Conservation (phyloP, 2,888 invertebrate genomes). For the Dichetophora obliterata region DNA sequence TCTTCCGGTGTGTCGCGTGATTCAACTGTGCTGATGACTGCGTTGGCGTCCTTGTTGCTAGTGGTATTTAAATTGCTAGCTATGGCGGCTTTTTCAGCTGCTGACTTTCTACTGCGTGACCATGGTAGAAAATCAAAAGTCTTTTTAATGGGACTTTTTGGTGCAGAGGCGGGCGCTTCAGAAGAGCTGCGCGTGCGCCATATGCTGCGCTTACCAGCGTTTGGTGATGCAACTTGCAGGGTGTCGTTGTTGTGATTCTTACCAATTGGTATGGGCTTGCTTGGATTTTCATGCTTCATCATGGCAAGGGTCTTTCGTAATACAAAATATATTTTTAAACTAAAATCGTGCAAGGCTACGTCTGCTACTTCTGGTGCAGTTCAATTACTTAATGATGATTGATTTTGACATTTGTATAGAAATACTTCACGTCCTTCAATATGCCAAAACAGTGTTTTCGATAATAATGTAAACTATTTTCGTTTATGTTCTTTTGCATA, state of each 20-base stretch:
- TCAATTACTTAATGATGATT: neutral
- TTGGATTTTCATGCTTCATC: slow-evolving; percentile 60
- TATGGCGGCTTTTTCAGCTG: slow-evolving; percentile 10
- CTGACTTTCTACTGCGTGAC: slow-evolving; percentile 60
- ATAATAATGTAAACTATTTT: neutral
- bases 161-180: slow-evolving; percentile 43
- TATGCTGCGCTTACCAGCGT: slow-evolving; percentile 40
- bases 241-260: slow-evolving; percentile 18
- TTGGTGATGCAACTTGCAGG: neutral
- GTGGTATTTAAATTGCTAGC: neutral
- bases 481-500: neutral
- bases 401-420: neutral
- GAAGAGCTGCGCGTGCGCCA: slow-evolving; percentile 47
- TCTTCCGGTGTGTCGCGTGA: slow-evolving; percentile 33
- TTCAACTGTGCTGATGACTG: neutral
- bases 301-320: slow-evolving; percentile 28
- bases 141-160: slow-evolving; percentile 67
- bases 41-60: slow-evolving; percentile 32
- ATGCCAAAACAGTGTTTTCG: neutral
- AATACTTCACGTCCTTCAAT: neutral
- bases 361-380: neutral
- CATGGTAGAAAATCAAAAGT: slow-evolving; percentile 69
- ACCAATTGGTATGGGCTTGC: slow-evolving; percentile 50
- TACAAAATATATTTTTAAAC: neutral
- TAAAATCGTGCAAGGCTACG: neutral